Percentiles rank a stretch among this genome's conserved stretches.
Conservation (phyloP, 2,888 invertebrate species). For the Amphipyra tragopoginis region DNA sequence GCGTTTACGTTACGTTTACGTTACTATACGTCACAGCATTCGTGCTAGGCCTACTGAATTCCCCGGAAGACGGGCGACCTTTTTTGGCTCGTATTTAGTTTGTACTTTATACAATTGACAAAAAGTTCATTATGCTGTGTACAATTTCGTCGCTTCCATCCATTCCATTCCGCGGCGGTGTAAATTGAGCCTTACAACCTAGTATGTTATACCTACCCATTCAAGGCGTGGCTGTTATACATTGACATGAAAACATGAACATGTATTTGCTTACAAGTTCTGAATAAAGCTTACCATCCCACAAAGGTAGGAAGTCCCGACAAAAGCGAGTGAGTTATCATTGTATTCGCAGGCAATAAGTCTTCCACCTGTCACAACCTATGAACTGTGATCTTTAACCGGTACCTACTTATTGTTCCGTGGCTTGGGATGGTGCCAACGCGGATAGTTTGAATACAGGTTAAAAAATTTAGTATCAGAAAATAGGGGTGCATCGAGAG, state of each 20-base stretch:
- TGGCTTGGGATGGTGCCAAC: conserved; percentile 17
- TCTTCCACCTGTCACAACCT: conserved; percentile 35
- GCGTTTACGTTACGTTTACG: no score
- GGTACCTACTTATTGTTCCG: conserved; percentile 7
- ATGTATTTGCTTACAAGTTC: conserved; percentile 6
- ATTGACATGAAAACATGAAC: conserved; percentile 4
- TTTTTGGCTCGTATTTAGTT: no score
- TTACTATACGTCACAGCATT: no score
- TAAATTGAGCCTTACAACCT: no score
- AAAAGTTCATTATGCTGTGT: no score
- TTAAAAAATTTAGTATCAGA: background rate
- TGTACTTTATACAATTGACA: no score
- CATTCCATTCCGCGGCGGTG: no score
- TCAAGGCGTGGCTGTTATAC: background rate
- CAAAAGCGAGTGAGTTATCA: conserved; percentile 23
- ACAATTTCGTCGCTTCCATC: no score
- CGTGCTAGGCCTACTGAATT: no score
- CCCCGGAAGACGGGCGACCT: no score
- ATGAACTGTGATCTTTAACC: conserved; percentile 23
- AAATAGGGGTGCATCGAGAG: background rate
- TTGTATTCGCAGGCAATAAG: conserved; percentile 32
- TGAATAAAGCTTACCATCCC: conserved; percentile 7
- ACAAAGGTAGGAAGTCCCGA: conserved; percentile 22
- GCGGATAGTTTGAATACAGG: background rate
- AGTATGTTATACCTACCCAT: no score